Conservation (phyloP, 2,113 vertebrate species). For the Myiopsitta monachus region DNA sequence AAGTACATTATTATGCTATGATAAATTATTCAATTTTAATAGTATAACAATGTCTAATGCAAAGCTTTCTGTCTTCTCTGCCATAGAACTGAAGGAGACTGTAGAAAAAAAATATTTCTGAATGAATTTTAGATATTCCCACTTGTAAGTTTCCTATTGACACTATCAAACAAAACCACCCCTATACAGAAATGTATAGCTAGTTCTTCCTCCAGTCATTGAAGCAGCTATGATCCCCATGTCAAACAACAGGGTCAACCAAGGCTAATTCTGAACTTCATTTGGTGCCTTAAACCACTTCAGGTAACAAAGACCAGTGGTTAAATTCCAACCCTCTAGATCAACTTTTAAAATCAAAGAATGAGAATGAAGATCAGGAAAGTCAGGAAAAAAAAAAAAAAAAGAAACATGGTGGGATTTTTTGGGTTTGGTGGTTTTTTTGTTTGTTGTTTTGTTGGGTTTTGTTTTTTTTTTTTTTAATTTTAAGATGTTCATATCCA, state of each 20-base stretch:
- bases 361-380: not conserved
- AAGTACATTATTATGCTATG: not conserved
- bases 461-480: not conserved
- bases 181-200: not conserved
- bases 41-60: not conserved
- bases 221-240: not conserved
- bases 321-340: not conserved
- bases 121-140: not conserved
- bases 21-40: not conserved
- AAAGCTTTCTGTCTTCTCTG: not conserved
- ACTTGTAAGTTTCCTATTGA: not conserved
- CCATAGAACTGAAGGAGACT: not conserved
- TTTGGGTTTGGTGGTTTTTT: not conserved
- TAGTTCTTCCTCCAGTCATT: not conserved
- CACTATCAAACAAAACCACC: fast-evolving
- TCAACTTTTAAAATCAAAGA: not conserved
- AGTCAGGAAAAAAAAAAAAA: not conserved
- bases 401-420: not conserved
- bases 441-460: not conserved
- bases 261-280: not conserved
- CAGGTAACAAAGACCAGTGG: not conserved
- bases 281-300: not conserved
- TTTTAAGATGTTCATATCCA: not conserved
- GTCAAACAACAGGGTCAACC: not conserved
- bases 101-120: not conserved